Base-by-base conservation (phyloP, 2,888 invertebrate genomes). In the Cremastinae sp. region DNA sequence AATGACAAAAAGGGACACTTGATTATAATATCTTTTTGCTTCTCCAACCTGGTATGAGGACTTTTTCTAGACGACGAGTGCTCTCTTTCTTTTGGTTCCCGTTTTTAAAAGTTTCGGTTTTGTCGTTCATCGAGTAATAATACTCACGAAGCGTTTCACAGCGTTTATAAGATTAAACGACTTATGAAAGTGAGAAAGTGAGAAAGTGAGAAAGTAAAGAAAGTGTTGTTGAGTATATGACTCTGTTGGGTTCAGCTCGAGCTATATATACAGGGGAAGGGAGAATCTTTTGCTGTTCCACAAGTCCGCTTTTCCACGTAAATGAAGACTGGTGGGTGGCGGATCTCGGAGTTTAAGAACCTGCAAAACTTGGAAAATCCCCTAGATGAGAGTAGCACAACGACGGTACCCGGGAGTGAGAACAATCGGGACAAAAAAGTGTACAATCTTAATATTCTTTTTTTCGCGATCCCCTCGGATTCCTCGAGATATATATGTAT, bases 111-210 rank as follows among this genome's bases (percentile, higher is more conserved):
- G 16, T 39, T 64, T 16, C 1, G 4, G 16, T 3, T 22, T 58
- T 58, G 61, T 64, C 61, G 41, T 73, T 75, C 69, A 75, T 75
- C 61, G 49, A 55, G 51, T 22, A 66, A 66, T 75, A 78, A 78
- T 69, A 47, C 68, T 47, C 14, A n/a, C 14, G n/a, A 56, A 56
- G 43, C 12, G 3, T 56, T 69, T 62, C 35, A 51, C 62, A 56
- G 49, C 49, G 47, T 61, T 61, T 22, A 43, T 49, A 47, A 41
- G 37, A 12, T 35, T 18, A 49, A 58, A 62, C 18, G 49, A 1
- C 12, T 35, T 18, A 58, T 37, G 20, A 12, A 18, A n/a, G n/a
- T n/a, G n/a, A n/a, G n/a, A n/a, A n/a, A n/a, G n/a, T n/a, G n/a
- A n/a, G n/a, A n/a, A n/a, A n/a, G n/a, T n/a, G n/a, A n/a, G n/a